These are phyloP conservation scores for Zaprionus africanus DNA, from an alignment of 1,140 invertebrate species.

Conservation along the genomic window DNA sequence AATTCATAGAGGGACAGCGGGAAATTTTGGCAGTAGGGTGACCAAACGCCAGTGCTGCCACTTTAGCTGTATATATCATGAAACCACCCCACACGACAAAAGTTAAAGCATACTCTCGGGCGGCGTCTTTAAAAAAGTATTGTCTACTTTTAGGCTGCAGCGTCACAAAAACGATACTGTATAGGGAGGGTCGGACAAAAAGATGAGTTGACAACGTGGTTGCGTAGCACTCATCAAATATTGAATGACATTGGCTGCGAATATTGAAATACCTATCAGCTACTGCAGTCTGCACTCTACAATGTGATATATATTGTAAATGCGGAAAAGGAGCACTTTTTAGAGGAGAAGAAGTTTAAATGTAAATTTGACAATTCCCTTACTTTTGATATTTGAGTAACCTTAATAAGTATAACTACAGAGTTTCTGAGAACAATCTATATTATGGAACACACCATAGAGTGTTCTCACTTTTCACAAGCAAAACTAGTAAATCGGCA, in stretches of 20 bases:
- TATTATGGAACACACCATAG: neutral
- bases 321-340: too few relatives aligned
- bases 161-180: neutral
- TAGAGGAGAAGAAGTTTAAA: neutral
- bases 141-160: slow-evolving; percentile 33
- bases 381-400: neutral
- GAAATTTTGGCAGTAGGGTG: too few relatives aligned
- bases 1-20: too few relatives aligned
- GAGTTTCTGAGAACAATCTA: neutral
- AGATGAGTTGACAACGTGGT: too few relatives aligned
- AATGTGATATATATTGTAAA: too few relatives aligned
- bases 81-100: neutral
- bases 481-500: slow-evolving; percentile 22
- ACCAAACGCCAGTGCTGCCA: too few relatives aligned
- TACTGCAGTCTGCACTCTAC: neutral
- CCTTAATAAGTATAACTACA: rapidly evolving
- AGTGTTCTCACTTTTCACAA: slow-evolving; percentile 14
- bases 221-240: slow-evolving; percentile 52
- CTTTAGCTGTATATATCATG: too few relatives aligned
- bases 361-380: neutral
- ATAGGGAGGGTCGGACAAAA: too few relatives aligned
- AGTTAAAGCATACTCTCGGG: slow-evolving; percentile 1
- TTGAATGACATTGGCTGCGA: slow-evolving; percentile 69
- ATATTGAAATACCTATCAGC: slow-evolving; percentile 70
- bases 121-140: slow-evolving; percentile 8